Evolutionary conservation across 2,888 invertebrate species (phyloP).

Genomic region (Cheilosia urbana): DNA sequence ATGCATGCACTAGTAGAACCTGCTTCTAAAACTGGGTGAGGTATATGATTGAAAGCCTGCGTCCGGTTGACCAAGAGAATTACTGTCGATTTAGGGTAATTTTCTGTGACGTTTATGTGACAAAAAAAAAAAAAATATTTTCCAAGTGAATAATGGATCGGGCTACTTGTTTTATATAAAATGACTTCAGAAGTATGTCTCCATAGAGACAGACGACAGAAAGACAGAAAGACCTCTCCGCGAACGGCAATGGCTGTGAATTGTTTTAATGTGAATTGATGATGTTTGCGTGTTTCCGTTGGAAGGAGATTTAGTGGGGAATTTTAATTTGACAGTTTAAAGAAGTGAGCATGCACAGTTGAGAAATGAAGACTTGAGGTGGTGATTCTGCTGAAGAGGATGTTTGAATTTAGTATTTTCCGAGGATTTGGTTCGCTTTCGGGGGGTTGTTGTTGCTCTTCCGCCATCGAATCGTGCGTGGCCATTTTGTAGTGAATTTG

Average conservation of each 20-base stretch:
- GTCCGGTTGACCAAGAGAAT: constrained; percentile 58
- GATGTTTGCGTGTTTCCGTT: constrained; percentile 32
- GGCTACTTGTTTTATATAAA: constrained; percentile 22
- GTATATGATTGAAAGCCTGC: constrained; percentile 38
- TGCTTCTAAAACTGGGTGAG: constrained; percentile 45
- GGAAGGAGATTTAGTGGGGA: constrained; percentile 11
- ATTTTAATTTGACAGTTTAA: constrained; percentile 36
- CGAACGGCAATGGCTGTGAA: constrained; percentile 21
- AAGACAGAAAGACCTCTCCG: constrained; percentile 3
- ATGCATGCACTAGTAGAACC: constrained; percentile 6
- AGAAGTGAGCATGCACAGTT: neutral
- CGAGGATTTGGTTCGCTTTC: neutral
- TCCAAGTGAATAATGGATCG: constrained; percentile 68
- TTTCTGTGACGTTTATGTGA: constrained; percentile 53
- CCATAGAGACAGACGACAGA: neutral
- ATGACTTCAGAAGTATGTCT: constrained; percentile 21
- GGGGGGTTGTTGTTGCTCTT: too few species aligned
- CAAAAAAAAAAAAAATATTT: neutral
- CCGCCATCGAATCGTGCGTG: too few species aligned
- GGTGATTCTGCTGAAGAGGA: neutral
- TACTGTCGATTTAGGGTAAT: constrained; percentile 62
- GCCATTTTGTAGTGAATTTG: too few species aligned
- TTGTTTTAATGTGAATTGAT: constrained; percentile 56
- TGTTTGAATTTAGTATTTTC: neutral
- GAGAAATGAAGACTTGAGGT: neutral